phyloP scores from a whole-genome alignment of 2,888 invertebrate genomes.

The Ectemnius lituratus region DNA sequence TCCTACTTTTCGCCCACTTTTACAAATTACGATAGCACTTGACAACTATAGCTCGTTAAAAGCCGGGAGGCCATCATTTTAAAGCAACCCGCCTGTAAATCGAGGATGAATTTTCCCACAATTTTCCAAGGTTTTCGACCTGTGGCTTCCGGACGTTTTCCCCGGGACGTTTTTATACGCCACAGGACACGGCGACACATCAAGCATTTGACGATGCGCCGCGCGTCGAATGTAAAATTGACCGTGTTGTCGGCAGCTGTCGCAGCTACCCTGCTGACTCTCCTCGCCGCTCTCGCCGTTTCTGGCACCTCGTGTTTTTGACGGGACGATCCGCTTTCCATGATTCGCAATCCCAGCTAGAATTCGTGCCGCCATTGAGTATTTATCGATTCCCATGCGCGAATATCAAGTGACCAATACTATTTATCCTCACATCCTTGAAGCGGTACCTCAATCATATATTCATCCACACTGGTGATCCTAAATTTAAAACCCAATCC shows the following conservation, averaged over 20 bases:
- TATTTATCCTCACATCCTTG: conserved; percentile 35
- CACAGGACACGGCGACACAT: conserved; percentile 42
- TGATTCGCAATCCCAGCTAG: conserved; percentile 15
- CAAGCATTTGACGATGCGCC: conserved; percentile 29
- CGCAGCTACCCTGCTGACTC: conserved; percentile 52
- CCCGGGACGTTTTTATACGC: conserved; percentile 26
- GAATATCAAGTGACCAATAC: conserved; percentile 44
- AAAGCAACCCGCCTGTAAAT: background rate
- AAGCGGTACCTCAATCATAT: background rate
- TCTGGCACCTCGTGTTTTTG: conserved; percentile 58
- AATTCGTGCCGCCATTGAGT: conserved; percentile 56
- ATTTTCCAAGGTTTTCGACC: background rate
- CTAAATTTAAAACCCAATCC: too few species aligned
- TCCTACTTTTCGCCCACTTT: background rate
- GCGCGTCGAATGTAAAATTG: conserved; percentile 55
- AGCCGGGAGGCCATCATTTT: background rate
- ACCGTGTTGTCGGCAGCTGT: conserved; percentile 60
- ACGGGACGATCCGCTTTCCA: conserved; percentile 53
- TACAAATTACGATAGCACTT: conserved; percentile 2
- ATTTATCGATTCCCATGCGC: conserved; percentile 51
- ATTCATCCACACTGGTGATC: background rate
- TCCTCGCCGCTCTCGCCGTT: conserved; percentile 17
- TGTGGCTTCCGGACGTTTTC: background rate
- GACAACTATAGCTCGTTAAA: background rate
- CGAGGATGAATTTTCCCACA: background rate